These are phyloP conservation scores for Lipophrys pholis DNA, from an alignment of 2,113 vertebrate species.

Conservation along the genomic window DNA sequence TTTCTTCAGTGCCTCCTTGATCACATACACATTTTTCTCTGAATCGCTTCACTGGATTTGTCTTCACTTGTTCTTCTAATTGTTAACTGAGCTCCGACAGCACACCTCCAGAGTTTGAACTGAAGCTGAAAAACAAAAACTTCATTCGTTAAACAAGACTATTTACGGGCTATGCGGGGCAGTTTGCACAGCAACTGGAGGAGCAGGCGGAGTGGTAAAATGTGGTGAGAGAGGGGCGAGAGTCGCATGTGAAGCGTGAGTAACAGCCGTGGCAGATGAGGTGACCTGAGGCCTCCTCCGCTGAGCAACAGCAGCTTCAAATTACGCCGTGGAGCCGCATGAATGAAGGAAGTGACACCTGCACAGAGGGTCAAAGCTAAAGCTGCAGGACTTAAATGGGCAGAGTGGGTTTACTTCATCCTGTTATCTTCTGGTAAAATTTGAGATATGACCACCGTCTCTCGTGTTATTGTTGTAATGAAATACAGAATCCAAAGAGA, in stretches of 20 bases:
- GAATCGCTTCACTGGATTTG: not conserved
- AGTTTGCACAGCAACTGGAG: constrained; percentile 24
- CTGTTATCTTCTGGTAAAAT: not conserved
- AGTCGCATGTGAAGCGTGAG: not conserved
- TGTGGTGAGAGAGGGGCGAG: constrained; percentile 23
- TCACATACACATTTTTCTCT: not conserved
- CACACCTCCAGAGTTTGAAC: not conserved
- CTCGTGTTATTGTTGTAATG: not conserved
- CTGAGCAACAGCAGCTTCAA: constrained; percentile 80
- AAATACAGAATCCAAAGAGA: no score
- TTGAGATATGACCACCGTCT: not conserved
- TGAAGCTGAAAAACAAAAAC: no score
- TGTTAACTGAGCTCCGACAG: not conserved
- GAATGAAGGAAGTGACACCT: constrained; percentile 83
- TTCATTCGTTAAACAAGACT: no score
- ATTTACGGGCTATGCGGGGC: no score
- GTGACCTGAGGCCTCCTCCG: constrained; percentile 51
- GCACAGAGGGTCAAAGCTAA: constrained; percentile 82
- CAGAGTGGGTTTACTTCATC: constrained; percentile 1
- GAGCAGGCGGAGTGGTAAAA: constrained; percentile 15
- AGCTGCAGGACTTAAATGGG: constrained; percentile 55
- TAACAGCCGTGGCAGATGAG: constrained; percentile 59
- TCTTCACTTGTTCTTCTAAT: not conserved
- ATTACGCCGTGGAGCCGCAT: constrained; percentile 79
- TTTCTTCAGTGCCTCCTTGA: not conserved